phyloP scores from a whole-genome alignment of 2,888 invertebrate genomes.

The Gymnocheta viridis region DNA sequence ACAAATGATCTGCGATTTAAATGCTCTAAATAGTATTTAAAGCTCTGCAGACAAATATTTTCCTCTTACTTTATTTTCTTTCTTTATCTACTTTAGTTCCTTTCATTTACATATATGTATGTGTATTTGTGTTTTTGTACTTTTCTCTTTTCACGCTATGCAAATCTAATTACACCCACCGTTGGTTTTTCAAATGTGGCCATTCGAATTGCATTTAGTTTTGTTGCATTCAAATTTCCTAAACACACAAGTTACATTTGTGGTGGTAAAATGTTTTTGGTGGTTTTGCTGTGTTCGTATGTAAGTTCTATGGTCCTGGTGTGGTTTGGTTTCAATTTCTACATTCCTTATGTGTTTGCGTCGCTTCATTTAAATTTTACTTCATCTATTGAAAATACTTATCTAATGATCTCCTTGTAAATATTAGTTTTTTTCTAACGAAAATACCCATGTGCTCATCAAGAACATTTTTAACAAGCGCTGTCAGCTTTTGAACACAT shows the following conservation, averaged over 20 bases:
- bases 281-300: slow-evolving; percentile 84
- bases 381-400: no score
- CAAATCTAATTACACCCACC: slow-evolving; percentile 77
- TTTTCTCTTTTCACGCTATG: slow-evolving; percentile 20
- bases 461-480: no score
- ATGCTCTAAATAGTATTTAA: neutral
- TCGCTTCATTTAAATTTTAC: no score
- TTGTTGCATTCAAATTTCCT: slow-evolving; percentile 74
- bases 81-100: neutral
- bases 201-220: slow-evolving; percentile 75
- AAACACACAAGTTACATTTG: slow-evolving; percentile 74
- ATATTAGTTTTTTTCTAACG: no score
- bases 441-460: no score
- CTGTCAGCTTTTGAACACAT: no score
- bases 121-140: neutral
- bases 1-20: neutral
- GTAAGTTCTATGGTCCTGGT: slow-evolving; percentile 85
- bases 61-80: neutral
- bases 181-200: slow-evolving; percentile 89
- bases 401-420: no score
- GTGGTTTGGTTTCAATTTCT: no score
- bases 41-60: neutral
- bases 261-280: slow-evolving; percentile 81
- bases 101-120: neutral
- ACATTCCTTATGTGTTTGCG: no score